Percentiles rank a stretch among this genome's conserved stretches.
Conservation (phyloP, 2,797 vertebrate species). For the Lates japonicus region DNA sequence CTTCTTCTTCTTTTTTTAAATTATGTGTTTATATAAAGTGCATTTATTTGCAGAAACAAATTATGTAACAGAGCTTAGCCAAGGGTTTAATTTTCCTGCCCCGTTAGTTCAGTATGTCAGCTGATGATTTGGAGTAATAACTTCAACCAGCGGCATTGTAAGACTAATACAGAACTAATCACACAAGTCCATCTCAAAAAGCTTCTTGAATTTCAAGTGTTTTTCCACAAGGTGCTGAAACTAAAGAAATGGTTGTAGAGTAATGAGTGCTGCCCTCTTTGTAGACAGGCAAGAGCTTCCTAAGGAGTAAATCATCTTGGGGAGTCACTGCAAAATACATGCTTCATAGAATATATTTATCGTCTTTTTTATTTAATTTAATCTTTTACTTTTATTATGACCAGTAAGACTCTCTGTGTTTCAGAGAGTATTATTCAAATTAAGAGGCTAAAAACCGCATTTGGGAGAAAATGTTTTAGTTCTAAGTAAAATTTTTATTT, state of each 20-base stretch:
- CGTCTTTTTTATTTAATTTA: not conserved
- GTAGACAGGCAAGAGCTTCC: not conserved
- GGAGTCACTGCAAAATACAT: not conserved
- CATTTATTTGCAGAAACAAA: not conserved
- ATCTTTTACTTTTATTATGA: not conserved
- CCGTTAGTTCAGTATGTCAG: not conserved
- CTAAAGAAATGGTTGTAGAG: not conserved
- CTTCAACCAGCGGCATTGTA: not conserved
- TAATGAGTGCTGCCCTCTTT: not conserved
- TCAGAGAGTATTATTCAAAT: not conserved
- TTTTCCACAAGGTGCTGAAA: not conserved
- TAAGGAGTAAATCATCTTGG: not conserved
- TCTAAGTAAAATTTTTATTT: not conserved
- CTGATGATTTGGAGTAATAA: not conserved
- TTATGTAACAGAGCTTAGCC: not conserved
- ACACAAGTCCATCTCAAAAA: not conserved
- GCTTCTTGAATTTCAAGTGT: not conserved
- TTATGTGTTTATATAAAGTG: slow-evolving; percentile 12
- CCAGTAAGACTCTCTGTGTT: not conserved
- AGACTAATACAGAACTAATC: too few relatives aligned
- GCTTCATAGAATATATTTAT: not conserved
- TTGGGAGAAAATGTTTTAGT: not conserved
- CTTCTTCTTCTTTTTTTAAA: not conserved
- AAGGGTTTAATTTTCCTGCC: not conserved
- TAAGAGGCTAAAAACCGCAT: not conserved